Base-by-base conservation (phyloP, 2,113 vertebrate species). In the Tenrec ecaudatus region DNA sequence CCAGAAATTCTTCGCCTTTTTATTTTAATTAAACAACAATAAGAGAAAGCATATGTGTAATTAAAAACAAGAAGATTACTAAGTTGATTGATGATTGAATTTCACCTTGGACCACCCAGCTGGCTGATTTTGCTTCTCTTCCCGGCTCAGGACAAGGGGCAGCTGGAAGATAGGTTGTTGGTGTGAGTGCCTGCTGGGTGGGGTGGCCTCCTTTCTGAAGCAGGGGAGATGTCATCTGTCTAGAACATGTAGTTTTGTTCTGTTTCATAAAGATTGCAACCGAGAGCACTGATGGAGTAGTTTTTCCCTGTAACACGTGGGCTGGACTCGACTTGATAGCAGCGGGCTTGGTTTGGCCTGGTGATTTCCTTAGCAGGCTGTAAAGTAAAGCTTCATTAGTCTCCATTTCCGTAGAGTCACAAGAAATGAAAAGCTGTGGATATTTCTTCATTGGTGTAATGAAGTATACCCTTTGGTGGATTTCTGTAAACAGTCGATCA, bases 1-100 rank as follows among this genome's bases (percentile, higher is more conserved):
- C 83, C 69, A 81, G 64, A 88, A 78, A 73, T 43, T 73, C 27
- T 89, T 84, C 86, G 27, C 27, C 16, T 69, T 93, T 90, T 83
- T 83, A 68, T 29, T 79, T 64, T 80, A 88, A 77, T 78, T 66
- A 47, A 62, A 75, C 27, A 16, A 71, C 10, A 53, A 53, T 10
- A 53, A 53, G 47, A 53, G 12, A 53, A 53, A 53, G 47, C 47
- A 53, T 53, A 62, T 62, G 60, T 62, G 23, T 62, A 4, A 22
- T 62, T 62, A 62, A 81, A 38, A 29, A 43, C 64, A 38, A 31
- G 60, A 71, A 68, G 89, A 7, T 7, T 1, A 19, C 25, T 78
- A 2, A 1, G 5, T 38, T 27, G 27, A 36, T 14, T 16, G 29
- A 60, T 1, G 23, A 69, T 40, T 0, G 3, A 43, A 69, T 47